Base-by-base conservation (phyloP, 2,888 invertebrate genomes). In the Frankliniella fusca region DNA sequence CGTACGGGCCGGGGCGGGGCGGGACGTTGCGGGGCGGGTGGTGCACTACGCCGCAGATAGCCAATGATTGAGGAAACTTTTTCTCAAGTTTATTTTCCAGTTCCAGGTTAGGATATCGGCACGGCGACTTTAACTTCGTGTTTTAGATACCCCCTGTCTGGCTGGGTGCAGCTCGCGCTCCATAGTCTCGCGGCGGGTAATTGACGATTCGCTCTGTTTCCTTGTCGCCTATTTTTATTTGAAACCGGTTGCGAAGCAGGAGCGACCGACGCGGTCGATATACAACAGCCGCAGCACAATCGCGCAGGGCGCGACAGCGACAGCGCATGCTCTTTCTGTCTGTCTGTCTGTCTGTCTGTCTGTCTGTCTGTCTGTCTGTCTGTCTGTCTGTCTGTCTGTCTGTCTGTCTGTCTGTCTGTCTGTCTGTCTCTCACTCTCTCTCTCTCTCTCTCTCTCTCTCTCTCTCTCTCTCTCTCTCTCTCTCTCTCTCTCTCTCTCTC, bases 171-270 rank as follows among this genome's bases (percentile, higher is more conserved):
- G 38, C 38, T 38, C 38, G 3, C 38, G 38, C 38, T 38, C 38
- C 38, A 38, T n/a, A n/a, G n/a, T n/a, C n/a, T n/a, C n/a, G n/a
- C 54, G 70, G 23, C 9, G 10, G 70, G 70, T 76, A 76, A 76
- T 76, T 76, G 70, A 27, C 38, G 38, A 2, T 38, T 38, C 38
- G 38, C 23, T 27, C 70, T 76, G 70, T 76, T 76, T 76, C 70
- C 70, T 76, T 23, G 70, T 76, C 27, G 70, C 27, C 70, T 76
- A 76, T 76, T 76, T 76, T 76, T 76, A 76, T 76, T 76, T 76
- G 70, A 76, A 76, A 76, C 70, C 70, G 70, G 70, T 76, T 76
- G 70, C 70, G 23, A 27, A 76, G 70, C 70, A 38, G n/a, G n/a
- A n/a, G 38, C 38, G 38, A 5, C 38, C 38, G 38, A 3, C 38